A percentile compares a stretch with the other conserved stretches of the same genome.
These are phyloP conservation scores for Ptychobarbus kaznakovi DNA, from an alignment of 2,797 vertebrate genomes.

Conservation along the genomic window DNA sequence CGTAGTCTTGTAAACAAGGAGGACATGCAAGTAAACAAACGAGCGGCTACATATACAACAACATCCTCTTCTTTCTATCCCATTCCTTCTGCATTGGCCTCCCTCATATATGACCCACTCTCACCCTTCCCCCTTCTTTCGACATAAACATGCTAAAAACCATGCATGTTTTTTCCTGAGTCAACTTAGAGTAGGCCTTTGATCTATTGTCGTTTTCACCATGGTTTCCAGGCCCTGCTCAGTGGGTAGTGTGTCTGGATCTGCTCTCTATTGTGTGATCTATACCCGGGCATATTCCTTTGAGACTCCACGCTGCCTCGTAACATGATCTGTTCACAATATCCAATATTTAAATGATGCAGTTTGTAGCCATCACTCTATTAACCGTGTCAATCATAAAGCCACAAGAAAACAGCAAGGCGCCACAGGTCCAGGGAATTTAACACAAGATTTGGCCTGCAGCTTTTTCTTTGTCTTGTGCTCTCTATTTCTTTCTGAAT, in stretches of 20 bases:
- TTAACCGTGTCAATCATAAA: conserved; percentile 61
- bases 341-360: conserved; percentile 63
- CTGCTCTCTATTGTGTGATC: conserved; percentile 53
- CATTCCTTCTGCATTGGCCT: background rate
- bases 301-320: conserved; percentile 57
- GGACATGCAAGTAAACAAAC: conserved; percentile 32
- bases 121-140: background rate
- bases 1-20: conserved; percentile 49
- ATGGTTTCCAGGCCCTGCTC: conserved; percentile 58
- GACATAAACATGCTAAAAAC: conserved; percentile 47
- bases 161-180: conserved; percentile 52
- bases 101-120: background rate
- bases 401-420: conserved; percentile 58
- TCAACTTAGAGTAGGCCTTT: conserved; percentile 63
- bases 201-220: conserved; percentile 66
- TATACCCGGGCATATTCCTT: conserved; percentile 44
- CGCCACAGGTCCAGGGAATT: conserved; percentile 37
- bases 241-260: conserved; percentile 53
- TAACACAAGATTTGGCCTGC: conserved; percentile 30
- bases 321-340: conserved; percentile 65
- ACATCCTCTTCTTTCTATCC: conserved; percentile 42
- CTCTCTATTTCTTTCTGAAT: conserved; percentile 5
- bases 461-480: background rate
- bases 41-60: conserved; percentile 14
- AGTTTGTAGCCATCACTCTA: conserved; percentile 58